phyloP scores from a whole-genome alignment of 2,797 vertebrate species.

The Dallia pectoralis region DNA sequence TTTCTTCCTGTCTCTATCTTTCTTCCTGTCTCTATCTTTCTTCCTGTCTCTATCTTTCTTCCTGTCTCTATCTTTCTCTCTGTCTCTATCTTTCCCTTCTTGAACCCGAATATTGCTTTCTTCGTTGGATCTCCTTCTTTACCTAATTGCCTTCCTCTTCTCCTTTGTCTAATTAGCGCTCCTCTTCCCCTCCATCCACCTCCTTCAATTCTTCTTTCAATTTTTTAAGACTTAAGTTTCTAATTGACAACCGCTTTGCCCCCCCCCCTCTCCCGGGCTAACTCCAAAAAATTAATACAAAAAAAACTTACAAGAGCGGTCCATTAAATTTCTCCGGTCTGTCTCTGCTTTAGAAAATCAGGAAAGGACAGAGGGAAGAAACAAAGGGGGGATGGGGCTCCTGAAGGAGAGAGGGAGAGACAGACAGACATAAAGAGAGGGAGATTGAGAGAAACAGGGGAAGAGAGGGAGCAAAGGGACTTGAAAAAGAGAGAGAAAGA shows the following conservation, averaged over 20 bases:
- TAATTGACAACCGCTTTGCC: constrained; percentile 48
- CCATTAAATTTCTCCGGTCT: constrained; percentile 34
- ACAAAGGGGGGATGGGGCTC: constrained; percentile 13
- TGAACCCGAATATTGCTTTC: neutral
- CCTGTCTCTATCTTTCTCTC: neutral
- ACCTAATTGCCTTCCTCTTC: constrained; percentile 65
- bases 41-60: constrained; percentile 35
- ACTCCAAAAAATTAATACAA: constrained; percentile 49
- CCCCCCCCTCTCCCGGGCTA: constrained; percentile 17
- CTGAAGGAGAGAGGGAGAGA: constrained; percentile 41
- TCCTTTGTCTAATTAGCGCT: constrained; percentile 72
- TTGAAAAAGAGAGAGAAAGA: constrained; percentile 39
- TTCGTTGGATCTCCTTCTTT: constrained; percentile 3
- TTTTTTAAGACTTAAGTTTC: constrained; percentile 57
- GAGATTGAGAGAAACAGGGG: constrained; percentile 38
- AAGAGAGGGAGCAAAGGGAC: constrained; percentile 42
- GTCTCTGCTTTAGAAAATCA: constrained; percentile 29
- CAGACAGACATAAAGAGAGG: neutral
- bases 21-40: constrained; percentile 40
- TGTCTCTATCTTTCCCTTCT: constrained; percentile 40
- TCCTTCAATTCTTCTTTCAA: constrained; percentile 37
- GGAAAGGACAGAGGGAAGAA: constrained; percentile 17
- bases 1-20: constrained; percentile 37
- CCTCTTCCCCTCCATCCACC: constrained; percentile 43
- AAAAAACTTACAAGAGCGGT: constrained; percentile 33